Percentiles rank a stretch among this genome's conserved stretches.
These are phyloP conservation scores for Poeciliopsis turrubarensis DNA, from an alignment of 2,113 vertebrate species.

Conservation along the genomic window DNA sequence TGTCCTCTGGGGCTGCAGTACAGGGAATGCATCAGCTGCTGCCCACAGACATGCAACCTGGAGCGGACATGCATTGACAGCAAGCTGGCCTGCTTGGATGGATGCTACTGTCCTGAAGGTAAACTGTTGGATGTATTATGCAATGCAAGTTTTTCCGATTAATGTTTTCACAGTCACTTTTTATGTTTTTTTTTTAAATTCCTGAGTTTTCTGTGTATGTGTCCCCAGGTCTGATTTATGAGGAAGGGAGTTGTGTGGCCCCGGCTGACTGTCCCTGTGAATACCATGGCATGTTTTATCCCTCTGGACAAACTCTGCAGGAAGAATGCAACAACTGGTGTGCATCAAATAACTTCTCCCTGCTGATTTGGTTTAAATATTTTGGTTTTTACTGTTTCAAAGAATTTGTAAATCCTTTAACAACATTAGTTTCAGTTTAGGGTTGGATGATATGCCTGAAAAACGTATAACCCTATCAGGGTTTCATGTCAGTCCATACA, in stretches of 20 bases:
- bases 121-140: background rate
- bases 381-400: background rate
- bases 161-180: no score
- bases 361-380: background rate
- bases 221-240: constrained; percentile 87
- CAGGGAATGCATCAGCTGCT: constrained; percentile 93
- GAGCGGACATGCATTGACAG: constrained; percentile 88
- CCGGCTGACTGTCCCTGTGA: constrained; percentile 92
- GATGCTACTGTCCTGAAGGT: constrained; percentile 95
- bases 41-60: constrained; percentile 86
- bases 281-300: constrained; percentile 84
- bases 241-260: constrained; percentile 86
- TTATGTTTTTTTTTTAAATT: no score
- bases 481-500: no score
- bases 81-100: constrained; percentile 92
- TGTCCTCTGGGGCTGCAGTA: constrained; percentile 84
- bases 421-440: no score
- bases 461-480: no score
- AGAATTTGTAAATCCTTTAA: background rate
- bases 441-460: no score
- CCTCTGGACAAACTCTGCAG: constrained; percentile 86
- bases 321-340: constrained; percentile 95
- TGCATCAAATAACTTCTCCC: constrained; percentile 9
- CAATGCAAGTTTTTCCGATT: no score
- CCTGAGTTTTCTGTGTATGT: background rate